These are phyloP conservation scores for Theropithecus gelada DNA, from an alignment of 2,113 vertebrate species.

Conservation along the genomic window DNA sequence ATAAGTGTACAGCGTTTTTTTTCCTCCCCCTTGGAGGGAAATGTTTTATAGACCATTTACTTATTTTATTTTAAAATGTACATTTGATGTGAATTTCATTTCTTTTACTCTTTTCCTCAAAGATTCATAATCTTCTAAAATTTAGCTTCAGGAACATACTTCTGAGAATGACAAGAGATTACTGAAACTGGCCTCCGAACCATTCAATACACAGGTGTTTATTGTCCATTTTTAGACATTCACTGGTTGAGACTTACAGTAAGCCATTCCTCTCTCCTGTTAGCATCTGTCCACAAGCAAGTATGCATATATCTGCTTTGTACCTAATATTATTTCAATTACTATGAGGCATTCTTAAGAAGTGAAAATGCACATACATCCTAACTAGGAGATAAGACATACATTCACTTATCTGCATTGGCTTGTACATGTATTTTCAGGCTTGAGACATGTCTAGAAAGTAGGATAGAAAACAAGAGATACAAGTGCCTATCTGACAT, in stretches of 20 bases:
- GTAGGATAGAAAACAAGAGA: background rate
- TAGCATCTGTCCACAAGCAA: background rate
- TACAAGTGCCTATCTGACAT: background rate
- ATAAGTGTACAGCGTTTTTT: background rate
- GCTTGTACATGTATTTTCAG: background rate
- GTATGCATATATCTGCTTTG: background rate
- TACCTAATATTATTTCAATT: background rate
- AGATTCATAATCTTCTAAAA: background rate
- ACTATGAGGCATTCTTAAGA: background rate
- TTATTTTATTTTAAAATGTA: background rate
- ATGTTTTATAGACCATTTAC: background rate
- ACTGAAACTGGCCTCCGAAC: background rate
- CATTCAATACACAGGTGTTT: background rate
- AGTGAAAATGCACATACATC: background rate
- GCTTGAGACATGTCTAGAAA: background rate
- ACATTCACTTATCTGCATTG: background rate
- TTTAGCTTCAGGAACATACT: background rate
- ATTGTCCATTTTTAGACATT: background rate
- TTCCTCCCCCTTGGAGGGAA: background rate
- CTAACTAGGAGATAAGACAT: background rate
- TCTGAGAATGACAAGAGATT: background rate
- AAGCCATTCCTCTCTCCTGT: background rate
- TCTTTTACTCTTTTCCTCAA: constrained; percentile 15
- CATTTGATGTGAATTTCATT: background rate
- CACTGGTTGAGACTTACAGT: background rate